Evolutionary conservation across 2,888 invertebrate genomes (phyloP).

Genomic region (Lepas anatifera): DNA sequence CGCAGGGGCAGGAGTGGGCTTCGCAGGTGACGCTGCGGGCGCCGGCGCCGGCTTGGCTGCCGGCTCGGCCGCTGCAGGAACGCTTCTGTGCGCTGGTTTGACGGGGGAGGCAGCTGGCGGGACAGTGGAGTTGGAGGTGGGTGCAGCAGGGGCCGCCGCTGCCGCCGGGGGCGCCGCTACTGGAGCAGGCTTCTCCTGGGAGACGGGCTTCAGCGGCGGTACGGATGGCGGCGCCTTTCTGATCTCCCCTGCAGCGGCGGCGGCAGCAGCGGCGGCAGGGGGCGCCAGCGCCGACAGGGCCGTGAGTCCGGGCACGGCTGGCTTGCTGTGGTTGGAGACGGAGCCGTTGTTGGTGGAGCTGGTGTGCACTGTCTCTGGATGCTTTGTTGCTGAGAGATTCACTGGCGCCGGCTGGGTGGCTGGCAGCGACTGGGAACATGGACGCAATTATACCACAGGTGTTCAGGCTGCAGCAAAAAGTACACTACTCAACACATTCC

Average conservation of each 20-base stretch:
- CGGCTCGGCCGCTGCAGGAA: too few relatives aligned
- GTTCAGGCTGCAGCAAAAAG: too few relatives aligned
- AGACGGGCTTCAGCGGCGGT: not conserved
- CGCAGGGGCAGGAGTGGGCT: not conserved
- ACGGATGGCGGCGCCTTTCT: not conserved
- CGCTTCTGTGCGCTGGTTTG: not conserved
- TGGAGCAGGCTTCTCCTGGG: not conserved
- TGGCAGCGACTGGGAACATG: too few relatives aligned
- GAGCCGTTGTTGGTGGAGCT: slow-evolving; percentile 6
- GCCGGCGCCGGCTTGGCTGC: not conserved
- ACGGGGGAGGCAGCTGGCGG: not conserved
- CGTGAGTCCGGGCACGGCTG: not conserved
- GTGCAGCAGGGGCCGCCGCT: not conserved
- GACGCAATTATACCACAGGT: too few relatives aligned
- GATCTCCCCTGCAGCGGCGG: not conserved
- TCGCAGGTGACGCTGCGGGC: not conserved
- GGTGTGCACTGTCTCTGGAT: too few relatives aligned
- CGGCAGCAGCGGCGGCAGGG: not conserved
- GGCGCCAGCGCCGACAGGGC: not conserved
- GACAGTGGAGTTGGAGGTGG: not conserved
- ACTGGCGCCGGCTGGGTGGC: too few relatives aligned
- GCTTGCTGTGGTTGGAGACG: not conserved
- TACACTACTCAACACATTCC: too few relatives aligned
- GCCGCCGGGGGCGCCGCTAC: not conserved
- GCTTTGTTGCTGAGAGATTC: too few relatives aligned